phyloP scores from a whole-genome alignment of 2,888 invertebrate genomes.

The Drosophila fulvimacula region DNA sequence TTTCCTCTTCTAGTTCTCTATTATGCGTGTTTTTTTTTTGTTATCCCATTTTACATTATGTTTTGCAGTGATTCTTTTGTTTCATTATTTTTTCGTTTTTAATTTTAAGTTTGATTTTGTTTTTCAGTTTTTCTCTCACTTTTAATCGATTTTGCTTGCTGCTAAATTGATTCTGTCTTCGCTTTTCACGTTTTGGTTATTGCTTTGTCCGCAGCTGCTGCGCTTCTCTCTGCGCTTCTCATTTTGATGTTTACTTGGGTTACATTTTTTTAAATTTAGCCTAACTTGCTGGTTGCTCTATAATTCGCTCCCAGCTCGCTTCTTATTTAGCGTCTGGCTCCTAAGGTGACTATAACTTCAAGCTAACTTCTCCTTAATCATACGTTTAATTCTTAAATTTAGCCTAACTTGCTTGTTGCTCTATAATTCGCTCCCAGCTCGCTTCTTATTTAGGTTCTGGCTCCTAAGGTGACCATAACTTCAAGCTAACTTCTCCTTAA shows the following conservation, averaged over 20 bases:
- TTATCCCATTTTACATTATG: background rate
- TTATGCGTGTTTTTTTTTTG: background rate
- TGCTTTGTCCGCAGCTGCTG: background rate
- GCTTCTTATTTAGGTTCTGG: background rate
- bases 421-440: background rate
- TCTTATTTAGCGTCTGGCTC: background rate
- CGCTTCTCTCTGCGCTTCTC: background rate
- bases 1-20: background rate
- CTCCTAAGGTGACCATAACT: background rate
- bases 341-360: too few species aligned
- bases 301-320: too few species aligned
- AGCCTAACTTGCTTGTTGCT: conserved; percentile 7
- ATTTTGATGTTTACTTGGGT: background rate
- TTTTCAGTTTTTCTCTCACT: background rate
- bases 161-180: background rate
- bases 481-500: background rate
- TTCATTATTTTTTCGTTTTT: conserved; percentile 3
- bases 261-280: background rate
- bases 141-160: background rate
- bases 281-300: too few species aligned
- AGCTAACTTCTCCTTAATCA: background rate
- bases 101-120: background rate
- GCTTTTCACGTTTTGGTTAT: background rate
- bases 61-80: background rate
- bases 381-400: too few species aligned